phyloP scores from a whole-genome alignment of 2,797 vertebrate genomes.

The Dallia pectoralis region DNA sequence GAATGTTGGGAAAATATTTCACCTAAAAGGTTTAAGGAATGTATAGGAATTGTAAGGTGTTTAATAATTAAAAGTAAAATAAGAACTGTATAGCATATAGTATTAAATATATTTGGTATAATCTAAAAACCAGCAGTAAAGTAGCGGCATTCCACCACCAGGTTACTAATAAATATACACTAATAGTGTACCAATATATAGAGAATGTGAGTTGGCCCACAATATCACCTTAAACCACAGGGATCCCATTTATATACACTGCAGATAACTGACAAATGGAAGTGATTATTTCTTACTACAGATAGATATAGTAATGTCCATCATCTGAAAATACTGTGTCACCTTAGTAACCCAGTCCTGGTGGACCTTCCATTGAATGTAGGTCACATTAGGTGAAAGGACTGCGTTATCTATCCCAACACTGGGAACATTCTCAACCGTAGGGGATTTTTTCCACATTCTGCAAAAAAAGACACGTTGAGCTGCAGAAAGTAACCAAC shows the following conservation, averaged over 20 bases:
- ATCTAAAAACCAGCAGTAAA: too few relatives aligned
- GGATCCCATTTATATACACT: background rate
- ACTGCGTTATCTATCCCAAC: conserved; percentile 64
- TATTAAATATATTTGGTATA: too few relatives aligned
- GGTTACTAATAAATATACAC: background rate
- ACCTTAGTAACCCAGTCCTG: conserved; percentile 76
- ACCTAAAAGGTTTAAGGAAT: conserved; percentile 62
- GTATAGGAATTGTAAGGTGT: background rate
- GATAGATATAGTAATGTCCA: background rate
- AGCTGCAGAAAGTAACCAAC: background rate
- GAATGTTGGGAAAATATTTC: conserved; percentile 74
- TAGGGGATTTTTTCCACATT: conserved; percentile 80
- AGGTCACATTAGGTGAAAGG: conserved; percentile 69
- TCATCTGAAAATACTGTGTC: conserved; percentile 11
- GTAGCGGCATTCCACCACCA: too few relatives aligned
- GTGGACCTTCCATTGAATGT: conserved; percentile 75
- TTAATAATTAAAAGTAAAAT: background rate
- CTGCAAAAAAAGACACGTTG: conserved; percentile 52
- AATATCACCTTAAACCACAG: too few relatives aligned
- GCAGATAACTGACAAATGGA: background rate
- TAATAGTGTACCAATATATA: too few relatives aligned
- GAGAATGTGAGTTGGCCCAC: too few relatives aligned
- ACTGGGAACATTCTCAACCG: conserved; percentile 73
- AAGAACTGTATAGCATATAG: background rate
- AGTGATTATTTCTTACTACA: background rate